phyloP scores from a whole-genome alignment of 1,140 invertebrate species.

The Samia ricini region DNA sequence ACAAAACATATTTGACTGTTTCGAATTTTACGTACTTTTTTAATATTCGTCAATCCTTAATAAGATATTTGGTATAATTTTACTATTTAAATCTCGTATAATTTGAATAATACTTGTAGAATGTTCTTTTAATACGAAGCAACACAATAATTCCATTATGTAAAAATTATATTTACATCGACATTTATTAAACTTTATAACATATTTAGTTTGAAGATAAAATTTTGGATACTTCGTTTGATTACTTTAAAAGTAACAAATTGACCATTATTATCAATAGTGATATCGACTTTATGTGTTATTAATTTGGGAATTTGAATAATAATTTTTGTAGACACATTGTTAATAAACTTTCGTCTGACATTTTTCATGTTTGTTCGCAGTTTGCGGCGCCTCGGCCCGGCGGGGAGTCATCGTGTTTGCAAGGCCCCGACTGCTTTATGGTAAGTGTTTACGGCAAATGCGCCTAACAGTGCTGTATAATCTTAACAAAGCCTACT shows the following conservation, averaged over 20 bases:
- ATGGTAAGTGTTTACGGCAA: conserved; percentile 76
- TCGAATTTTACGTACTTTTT: too few species aligned
- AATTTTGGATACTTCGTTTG: background rate
- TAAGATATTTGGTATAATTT: too few species aligned
- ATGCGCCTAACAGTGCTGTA: conserved; percentile 1
- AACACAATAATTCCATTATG: conserved; percentile 1
- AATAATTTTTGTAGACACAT: conserved; percentile 3
- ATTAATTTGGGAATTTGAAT: conserved; percentile 12
- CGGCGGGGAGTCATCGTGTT: conserved; percentile 80
- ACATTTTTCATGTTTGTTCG: conserved; percentile 68
- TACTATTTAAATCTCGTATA: too few species aligned
- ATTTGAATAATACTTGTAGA: too few species aligned
- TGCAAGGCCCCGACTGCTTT: conserved; percentile 82
- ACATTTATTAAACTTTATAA: conserved; percentile 10
- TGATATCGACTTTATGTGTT: background rate
- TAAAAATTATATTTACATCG: conserved; percentile 5
- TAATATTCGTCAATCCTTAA: too few species aligned
- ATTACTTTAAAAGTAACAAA: conserved; percentile 2
- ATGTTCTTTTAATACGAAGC: background rate
- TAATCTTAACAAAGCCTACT: conserved; percentile 3
- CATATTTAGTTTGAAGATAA: conserved; percentile 3
- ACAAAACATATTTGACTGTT: too few species aligned
- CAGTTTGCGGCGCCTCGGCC: conserved; percentile 78
- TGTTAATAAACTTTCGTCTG: conserved; percentile 12
- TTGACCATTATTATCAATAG: conserved; percentile 11